These are phyloP conservation scores for Scaptomyza reducta DNA, from an alignment of 2,888 invertebrate species.

Conservation along the genomic window DNA sequence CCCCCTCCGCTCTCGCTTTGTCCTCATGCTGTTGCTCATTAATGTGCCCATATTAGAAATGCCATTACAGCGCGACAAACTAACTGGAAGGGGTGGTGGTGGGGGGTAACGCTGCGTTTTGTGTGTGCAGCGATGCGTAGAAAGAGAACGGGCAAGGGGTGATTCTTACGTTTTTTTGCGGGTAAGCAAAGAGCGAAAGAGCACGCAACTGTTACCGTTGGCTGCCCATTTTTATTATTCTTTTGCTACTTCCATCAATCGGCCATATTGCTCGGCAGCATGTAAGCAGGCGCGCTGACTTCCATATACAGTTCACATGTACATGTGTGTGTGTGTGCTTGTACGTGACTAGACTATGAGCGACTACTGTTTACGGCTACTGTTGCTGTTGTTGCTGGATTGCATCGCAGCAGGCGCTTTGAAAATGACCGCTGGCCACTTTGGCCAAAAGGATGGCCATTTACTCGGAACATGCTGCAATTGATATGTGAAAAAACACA, in stretches of 20 bases:
- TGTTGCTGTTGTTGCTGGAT: constrained; percentile 23
- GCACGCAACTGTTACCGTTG: constrained; percentile 57
- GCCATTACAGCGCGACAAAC: constrained; percentile 61
- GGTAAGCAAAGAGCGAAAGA: background rate
- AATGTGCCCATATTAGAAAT: constrained; percentile 73
- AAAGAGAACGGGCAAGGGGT: constrained; percentile 35
- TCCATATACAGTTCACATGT: background rate
- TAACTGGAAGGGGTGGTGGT: constrained; percentile 39
- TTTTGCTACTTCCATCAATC: constrained; percentile 55
- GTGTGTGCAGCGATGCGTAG: constrained; percentile 57
- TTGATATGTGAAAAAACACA: constrained; percentile 46
- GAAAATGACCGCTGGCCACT: constrained; percentile 56
- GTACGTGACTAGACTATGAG: constrained; percentile 66
- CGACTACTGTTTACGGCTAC: constrained; percentile 19
- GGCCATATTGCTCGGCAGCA: constrained; percentile 63
- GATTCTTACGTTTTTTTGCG: constrained; percentile 27
- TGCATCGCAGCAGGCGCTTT: constrained; percentile 52
- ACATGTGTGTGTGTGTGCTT: constrained; percentile 2
- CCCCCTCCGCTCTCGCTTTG: background rate
- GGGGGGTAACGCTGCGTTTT: constrained; percentile 1
- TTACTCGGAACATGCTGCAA: constrained; percentile 53
- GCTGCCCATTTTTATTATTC: constrained; percentile 36
- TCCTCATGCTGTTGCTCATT: constrained; percentile 51
- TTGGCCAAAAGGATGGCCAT: constrained; percentile 37
- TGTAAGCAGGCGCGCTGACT: constrained; percentile 41